These are phyloP conservation scores for Dryobates pubescens DNA, from an alignment of 2,797 vertebrate species.

Conservation along the genomic window DNA sequence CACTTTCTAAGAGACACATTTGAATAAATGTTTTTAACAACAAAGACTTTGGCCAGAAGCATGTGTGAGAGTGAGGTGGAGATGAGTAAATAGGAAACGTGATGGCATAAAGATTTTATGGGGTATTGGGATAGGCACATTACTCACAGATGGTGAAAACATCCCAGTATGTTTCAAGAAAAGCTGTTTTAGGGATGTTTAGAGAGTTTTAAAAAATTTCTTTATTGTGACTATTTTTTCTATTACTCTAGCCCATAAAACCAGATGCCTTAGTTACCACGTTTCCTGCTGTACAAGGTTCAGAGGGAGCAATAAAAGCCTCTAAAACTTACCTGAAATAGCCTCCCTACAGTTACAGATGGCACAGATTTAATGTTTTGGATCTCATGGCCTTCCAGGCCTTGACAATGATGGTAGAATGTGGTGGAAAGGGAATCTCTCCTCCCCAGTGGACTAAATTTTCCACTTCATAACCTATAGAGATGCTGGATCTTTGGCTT, in stretches of 20 bases:
- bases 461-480: background rate
- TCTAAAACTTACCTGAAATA: background rate
- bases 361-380: background rate
- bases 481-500: background rate
- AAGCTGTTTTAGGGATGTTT: conserved; percentile 22
- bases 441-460: background rate
- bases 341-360: background rate
- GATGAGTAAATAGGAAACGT: background rate
- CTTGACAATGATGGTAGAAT: background rate
- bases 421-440: background rate
- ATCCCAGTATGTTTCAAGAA: background rate
- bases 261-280: background rate
- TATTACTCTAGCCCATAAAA: background rate
- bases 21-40: background rate
- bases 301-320: conserved; percentile 25
- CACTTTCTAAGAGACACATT: background rate
- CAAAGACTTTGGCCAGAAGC: background rate
- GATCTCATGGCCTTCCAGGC: background rate
- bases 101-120: background rate
- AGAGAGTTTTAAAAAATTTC: background rate
- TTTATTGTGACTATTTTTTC: conserved; percentile 28
- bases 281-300: background rate
- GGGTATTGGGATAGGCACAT: background rate
- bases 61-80: background rate
- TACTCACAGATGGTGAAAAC: conserved; percentile 7